phyloP scores from a whole-genome alignment of 2,888 invertebrate genomes.

The Frankliniella fusca region DNA sequence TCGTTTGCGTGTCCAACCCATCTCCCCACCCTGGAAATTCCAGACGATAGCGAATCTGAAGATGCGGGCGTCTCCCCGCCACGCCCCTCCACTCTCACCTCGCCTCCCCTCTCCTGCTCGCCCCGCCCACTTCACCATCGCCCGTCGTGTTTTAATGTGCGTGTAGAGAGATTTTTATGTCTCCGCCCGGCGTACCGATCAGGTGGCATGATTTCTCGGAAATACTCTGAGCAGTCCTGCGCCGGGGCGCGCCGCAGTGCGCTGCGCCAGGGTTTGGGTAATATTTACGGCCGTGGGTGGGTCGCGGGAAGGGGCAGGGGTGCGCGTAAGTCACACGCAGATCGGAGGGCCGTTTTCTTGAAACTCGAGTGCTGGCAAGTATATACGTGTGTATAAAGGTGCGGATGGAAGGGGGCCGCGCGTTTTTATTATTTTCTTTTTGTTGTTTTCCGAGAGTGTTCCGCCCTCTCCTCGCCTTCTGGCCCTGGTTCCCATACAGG shows the following conservation, averaged over 20 bases:
- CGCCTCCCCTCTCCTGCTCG: neutral
- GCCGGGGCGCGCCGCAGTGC: neutral
- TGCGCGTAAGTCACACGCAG: conserved; percentile 1
- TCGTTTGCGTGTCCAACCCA: too few relatives aligned
- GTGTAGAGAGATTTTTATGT: neutral
- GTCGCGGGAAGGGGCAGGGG: neutral
- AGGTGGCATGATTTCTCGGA: neutral
- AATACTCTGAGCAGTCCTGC: neutral
- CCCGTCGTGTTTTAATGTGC: neutral
- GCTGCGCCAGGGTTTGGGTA: neutral
- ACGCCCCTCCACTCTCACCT: neutral
- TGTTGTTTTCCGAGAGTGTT: too few relatives aligned
- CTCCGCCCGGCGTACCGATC: neutral
- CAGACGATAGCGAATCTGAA: too few relatives aligned
- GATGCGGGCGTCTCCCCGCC: too few relatives aligned
- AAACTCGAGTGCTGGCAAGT: too few relatives aligned
- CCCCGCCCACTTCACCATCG: neutral
- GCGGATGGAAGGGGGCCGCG: too few relatives aligned
- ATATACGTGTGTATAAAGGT: too few relatives aligned
- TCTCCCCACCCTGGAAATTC: too few relatives aligned
- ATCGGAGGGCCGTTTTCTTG: neutral
- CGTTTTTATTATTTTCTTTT: too few relatives aligned
- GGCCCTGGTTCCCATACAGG: too few relatives aligned
- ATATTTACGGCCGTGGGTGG: conserved; percentile 12
- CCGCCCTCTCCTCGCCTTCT: too few relatives aligned